Base-by-base conservation (phyloP, 2,888 invertebrate genomes). In the Mayetiola destructor region DNA sequence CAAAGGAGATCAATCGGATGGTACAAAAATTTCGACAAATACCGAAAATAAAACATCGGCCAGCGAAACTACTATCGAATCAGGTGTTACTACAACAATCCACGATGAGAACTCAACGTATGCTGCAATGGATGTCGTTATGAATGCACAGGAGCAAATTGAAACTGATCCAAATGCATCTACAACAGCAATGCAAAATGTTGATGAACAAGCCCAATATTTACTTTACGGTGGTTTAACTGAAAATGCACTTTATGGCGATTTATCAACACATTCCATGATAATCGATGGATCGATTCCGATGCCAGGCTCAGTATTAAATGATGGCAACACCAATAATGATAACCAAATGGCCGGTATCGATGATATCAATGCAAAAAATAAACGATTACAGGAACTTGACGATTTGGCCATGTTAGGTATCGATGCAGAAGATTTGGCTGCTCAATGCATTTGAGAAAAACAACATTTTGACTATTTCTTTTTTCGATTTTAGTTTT, bases 401-500 rank as follows among this genome's bases (percentile, higher is more conserved):
- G 85, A 86, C 59, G 90, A 91, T 64, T 70, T 90, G 59, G 85
- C 85, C 3, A 81, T 91, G 84, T 74, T 91, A 56, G 91, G 91
- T 1, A 90, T 90, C 56, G 89, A 89, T 66, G 88, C 84, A 8
- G 82, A 82, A 32, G 90, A 91, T 67, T 67, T 72, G 67, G 72
- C 72, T 23, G 72, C 72, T 57, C 72, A 72, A 64, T 71, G 71
- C 64, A 70, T 72, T 64, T 72, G 66, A 63, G 29, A 23, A 21
- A 42, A 48, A 27, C 8, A 9, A 1, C 14, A 4, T n/a, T 14
- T n/a, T n/a, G 14, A 9, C 37, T 4, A 12, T 10, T n/a, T 37
- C 14, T 37, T 12, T 9, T 32, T 12, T 6, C 6, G 12, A 9
- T 32, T 32, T 4, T 39, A 18, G 16, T 39, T 12, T 36, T 36